Evolutionary conservation across 2,888 invertebrate genomes (phyloP), one percentile per base, ranked within the genome.

Genomic region (Parnassius orleans): DNA sequence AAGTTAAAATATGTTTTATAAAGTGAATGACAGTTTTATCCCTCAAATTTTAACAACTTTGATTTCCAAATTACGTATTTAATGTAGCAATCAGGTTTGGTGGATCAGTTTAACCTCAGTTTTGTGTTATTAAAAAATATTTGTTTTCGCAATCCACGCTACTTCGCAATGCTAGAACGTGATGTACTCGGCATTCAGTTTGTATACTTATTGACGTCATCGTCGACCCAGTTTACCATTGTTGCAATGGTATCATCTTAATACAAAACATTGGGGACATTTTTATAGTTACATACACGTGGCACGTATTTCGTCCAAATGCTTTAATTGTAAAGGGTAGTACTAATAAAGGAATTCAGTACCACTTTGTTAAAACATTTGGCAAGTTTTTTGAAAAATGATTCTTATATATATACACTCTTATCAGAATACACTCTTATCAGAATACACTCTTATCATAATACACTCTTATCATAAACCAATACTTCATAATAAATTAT

Each of bases 141-240:
- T 58, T 33, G 41, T 51, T 63, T 63, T 58, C 54, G 50, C 58
- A 58, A 63, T 60, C 53, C 15, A 10, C 53, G 53, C 50, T 57
- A 58, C 46, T 65, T 62, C 33, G 58, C 53, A 57, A 64, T 58
- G 42, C 50, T 66, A 61, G 47, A 64, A 66, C 61, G 64, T 61
- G 60, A 50, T 43, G 46, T 53, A 33, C 60, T 50, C 42, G 47
- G 57, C 42, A 57, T 53, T 57, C 53, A 41, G 54, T 66, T 62
- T 56, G 60, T 63, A 14, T 63, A 59, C 55, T 61, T 60, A 67
- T 67, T 76, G 77, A 78, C 78, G 76, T 78, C 77, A 77, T 14
- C 51, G 46, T 53, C 70, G 76, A 70, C 78, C 76, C 70, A 76
- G 68, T 73, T 72, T 72, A 64, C 66, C 57, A 71, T 72, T 68